Conservation (phyloP, 2,113 vertebrate species). For the Cranoglanis bouderius region DNA sequence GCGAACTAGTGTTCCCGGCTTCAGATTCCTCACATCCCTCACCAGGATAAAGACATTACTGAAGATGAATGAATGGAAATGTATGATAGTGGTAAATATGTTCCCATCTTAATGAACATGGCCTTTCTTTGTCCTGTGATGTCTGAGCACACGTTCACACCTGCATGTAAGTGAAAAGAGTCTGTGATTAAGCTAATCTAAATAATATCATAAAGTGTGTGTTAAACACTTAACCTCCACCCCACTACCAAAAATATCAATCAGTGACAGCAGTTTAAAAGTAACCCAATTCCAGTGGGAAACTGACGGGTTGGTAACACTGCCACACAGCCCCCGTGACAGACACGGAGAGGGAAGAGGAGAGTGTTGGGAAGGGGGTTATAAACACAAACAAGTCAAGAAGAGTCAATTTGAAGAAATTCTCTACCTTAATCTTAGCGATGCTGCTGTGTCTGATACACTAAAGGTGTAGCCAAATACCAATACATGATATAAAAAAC, state of each 20-base stretch:
- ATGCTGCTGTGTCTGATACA: not conserved
- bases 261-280: not conserved
- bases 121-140: conserved; percentile 10
- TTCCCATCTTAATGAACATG: not conserved
- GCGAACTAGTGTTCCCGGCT: not conserved
- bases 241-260: not conserved
- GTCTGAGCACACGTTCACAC: not conserved
- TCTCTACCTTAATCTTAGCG: not conserved
- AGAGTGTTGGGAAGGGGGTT: not conserved
- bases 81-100: not conserved
- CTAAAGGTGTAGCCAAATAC: not conserved
- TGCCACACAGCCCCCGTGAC: not conserved
- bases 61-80: not conserved
- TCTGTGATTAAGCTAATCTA: not conserved
- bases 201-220: not conserved
- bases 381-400: not conserved
- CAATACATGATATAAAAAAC: not conserved
- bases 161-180: not conserved
- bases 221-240: not conserved
- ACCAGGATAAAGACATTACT: not conserved
- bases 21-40: not conserved
- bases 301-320: not conserved
- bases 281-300: not conserved
- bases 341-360: not conserved
- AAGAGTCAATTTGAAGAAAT: not conserved